Evolutionary conservation across 2,797 vertebrate genomes (phyloP).

Genomic region (Pteropus rufus): DNA sequence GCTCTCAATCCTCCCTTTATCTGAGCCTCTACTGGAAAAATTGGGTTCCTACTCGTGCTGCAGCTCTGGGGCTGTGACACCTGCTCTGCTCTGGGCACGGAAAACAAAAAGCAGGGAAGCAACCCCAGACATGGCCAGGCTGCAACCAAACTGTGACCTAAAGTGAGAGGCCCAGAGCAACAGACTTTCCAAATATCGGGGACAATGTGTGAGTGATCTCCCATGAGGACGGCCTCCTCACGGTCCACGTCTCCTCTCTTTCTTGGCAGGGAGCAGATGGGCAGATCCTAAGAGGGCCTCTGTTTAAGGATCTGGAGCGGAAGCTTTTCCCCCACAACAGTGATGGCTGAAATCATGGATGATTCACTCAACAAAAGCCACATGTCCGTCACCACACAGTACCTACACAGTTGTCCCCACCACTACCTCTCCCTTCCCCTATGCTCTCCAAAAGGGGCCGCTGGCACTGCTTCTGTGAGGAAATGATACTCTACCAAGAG

Average conservation of each 20-base stretch:
- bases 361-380: background rate
- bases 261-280: background rate
- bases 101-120: background rate
- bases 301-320: background rate
- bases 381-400: background rate
- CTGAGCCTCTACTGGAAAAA: background rate
- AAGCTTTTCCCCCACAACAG: background rate
- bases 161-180: background rate
- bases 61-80: background rate
- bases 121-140: too few relatives aligned
- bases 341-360: too few relatives aligned
- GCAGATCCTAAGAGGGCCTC: background rate
- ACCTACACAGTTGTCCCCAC: background rate
- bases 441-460: background rate
- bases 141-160: background rate
- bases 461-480: background rate
- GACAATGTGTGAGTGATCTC: fast-evolving
- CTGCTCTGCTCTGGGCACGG: background rate
- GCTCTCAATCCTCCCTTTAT: constrained; percentile 4
- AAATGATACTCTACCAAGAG: background rate
- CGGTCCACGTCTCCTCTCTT: background rate
- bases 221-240: background rate
- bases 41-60: background rate
- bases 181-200: background rate
- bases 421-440: fast-evolving